A percentile compares a stretch with the other conserved stretches of the same genome.
phyloP scores from a whole-genome alignment of 2,797 vertebrate species.

The Falco columbarius region DNA sequence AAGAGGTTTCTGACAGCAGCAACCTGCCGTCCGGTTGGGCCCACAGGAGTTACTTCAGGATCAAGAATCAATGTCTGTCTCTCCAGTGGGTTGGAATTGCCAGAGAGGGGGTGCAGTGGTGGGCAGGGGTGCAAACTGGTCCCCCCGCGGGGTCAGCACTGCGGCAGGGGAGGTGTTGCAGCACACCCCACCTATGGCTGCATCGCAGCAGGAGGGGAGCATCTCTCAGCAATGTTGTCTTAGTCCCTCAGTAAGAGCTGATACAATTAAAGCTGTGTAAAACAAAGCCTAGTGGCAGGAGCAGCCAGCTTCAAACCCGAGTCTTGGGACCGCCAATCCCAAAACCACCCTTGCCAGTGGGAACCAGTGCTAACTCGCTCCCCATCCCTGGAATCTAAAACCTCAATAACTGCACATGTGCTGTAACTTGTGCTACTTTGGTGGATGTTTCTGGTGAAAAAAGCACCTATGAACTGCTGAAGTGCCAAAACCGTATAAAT shows the following conservation, averaged over 20 bases:
- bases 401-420: neutral
- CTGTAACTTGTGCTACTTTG: neutral
- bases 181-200: neutral
- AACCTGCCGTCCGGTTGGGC: neutral
- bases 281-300: neutral
- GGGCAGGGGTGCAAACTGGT: neutral
- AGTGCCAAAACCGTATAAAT: neutral
- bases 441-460: neutral
- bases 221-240: neutral
- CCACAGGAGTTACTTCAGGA: neutral
- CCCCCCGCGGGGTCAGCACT: accelerated
- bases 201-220: accelerated
- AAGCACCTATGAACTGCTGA: neutral
- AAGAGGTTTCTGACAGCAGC: neutral
- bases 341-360: neutral
- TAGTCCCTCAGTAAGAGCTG: neutral
- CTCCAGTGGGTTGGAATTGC: neutral
- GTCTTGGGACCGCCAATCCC: neutral
- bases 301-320: neutral
- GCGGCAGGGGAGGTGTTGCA: neutral
- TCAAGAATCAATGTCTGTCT: neutral
- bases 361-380: neutral
- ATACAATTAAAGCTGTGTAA: neutral
- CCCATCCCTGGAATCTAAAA: neutral
- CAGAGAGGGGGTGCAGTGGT: neutral